These are phyloP conservation scores for Dione juno DNA, from an alignment of 2,888 invertebrate species.

Conservation along the genomic window DNA sequence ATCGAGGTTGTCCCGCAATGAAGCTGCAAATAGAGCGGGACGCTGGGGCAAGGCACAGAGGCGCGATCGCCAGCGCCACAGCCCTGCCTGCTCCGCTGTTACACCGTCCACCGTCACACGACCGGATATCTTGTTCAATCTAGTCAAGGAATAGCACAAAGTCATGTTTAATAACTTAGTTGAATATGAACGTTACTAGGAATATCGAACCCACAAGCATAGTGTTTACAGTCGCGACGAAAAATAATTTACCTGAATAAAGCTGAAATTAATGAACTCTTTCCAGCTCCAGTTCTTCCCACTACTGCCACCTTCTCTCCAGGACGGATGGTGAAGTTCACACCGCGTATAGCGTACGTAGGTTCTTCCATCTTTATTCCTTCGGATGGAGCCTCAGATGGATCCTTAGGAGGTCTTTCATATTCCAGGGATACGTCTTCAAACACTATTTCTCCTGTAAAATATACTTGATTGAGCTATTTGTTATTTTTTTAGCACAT, in stretches of 20 bases:
- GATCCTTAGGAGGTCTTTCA: conserved; percentile 63
- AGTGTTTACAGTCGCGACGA: too few species aligned
- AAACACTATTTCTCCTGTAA: conserved; percentile 72
- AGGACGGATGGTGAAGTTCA: conserved; percentile 82
- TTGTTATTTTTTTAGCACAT: too few species aligned
- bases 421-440: conserved; percentile 74
- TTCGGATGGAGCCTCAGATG: conserved; percentile 32
- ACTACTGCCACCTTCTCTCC: conserved; percentile 89
- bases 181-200: too few species aligned
- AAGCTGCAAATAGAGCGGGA: conserved; percentile 89
- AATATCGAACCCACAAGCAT: too few species aligned
- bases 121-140: conserved; percentile 77
- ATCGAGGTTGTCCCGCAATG: conserved; percentile 90
- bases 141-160: too few species aligned
- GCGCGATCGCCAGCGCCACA: conserved; percentile 81
- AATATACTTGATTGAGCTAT: too few species aligned
- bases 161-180: too few species aligned
- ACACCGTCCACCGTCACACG: conserved; percentile 77
- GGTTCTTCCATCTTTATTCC: conserved; percentile 75
- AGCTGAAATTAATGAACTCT: conserved; percentile 83
- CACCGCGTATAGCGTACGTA: conserved; percentile 62
- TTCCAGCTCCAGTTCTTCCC: conserved; percentile 93
- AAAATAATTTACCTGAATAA: neutral
- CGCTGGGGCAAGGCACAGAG: conserved; percentile 87
- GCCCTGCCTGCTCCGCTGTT: conserved; percentile 66